Evolutionary conservation across 2,113 vertebrate genomes (phyloP).

Genomic region (Elephantulus edwardii): DNA sequence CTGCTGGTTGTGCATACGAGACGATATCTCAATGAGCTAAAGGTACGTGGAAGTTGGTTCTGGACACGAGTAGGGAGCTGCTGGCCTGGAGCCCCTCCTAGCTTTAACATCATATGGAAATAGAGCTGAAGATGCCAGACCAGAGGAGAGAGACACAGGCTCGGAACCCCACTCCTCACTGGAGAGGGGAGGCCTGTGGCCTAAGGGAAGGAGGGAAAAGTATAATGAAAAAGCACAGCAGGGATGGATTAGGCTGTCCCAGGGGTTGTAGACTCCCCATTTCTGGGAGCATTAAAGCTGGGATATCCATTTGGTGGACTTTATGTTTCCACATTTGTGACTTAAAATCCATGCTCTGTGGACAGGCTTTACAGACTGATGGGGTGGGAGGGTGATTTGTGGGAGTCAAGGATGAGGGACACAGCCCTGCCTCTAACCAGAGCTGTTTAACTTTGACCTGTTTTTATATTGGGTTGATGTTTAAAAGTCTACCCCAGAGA

Average conservation of each 20-base stretch:
- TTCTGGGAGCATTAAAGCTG: background rate
- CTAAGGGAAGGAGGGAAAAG: background rate
- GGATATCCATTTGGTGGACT: background rate
- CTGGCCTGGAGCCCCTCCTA: background rate
- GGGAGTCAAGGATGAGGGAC: no score
- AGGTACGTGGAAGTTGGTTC: conserved; percentile 82
- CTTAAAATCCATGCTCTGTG: background rate
- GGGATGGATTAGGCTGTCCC: background rate
- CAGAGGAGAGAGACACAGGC: background rate
- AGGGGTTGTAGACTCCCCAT: background rate
- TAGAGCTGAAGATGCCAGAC: background rate
- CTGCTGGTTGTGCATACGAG: conserved; percentile 93
- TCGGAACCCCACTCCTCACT: background rate
- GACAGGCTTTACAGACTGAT: background rate
- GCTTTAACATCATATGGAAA: no score
- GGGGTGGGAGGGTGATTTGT: no score
- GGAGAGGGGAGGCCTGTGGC: background rate
- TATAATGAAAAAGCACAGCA: background rate
- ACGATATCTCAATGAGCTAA: conserved; percentile 93
- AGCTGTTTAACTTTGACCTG: background rate
- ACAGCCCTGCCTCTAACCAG: background rate
- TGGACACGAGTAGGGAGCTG: background rate
- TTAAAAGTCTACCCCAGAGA: background rate
- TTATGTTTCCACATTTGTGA: background rate
- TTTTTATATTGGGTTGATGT: background rate